Percentiles rank a stretch among this genome's conserved stretches.
phyloP scores from a whole-genome alignment of 2,113 vertebrate genomes.

The Xenus cinereus region DNA sequence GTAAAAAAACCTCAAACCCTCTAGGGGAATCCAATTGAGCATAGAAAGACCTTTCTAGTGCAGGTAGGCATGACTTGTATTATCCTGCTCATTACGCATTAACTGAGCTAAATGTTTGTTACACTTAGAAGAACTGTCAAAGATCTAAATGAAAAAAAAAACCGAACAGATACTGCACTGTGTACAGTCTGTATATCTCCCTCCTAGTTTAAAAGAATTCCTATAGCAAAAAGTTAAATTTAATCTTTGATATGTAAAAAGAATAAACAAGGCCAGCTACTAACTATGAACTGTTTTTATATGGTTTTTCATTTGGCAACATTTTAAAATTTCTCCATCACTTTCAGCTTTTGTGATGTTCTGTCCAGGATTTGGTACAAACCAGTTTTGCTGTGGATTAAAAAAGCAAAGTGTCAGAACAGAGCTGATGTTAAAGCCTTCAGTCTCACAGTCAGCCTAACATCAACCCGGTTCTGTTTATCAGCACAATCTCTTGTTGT shows the following conservation, averaged over 20 bases:
- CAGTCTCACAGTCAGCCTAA: not conserved
- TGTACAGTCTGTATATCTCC: not conserved
- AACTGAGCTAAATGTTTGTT: not conserved
- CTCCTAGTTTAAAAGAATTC: not conserved
- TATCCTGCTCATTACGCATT: not conserved
- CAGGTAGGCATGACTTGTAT: not conserved
- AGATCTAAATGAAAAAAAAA: not conserved
- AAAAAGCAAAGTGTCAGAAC: not conserved
- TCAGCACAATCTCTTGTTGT: slow-evolving; percentile 26
- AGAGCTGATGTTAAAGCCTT: slow-evolving; percentile 9
- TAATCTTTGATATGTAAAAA: not conserved
- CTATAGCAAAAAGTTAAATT: not conserved
- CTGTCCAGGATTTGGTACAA: not conserved
- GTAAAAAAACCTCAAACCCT: not conserved
- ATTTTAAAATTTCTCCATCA: not conserved
- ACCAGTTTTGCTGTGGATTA: not conserved
- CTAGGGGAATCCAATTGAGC: not conserved
- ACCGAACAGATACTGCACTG: not conserved
- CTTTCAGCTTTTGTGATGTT: not conserved
- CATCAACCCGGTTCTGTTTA: not conserved
- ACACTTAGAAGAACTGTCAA: not conserved
- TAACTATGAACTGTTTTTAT: not conserved
- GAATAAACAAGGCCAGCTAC: not conserved
- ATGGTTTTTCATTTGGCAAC: not conserved
- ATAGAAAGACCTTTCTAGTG: not conserved